Evolutionary conservation across 2,888 invertebrate genomes (phyloP).

Genomic region (Drosophila borborema): DNA sequence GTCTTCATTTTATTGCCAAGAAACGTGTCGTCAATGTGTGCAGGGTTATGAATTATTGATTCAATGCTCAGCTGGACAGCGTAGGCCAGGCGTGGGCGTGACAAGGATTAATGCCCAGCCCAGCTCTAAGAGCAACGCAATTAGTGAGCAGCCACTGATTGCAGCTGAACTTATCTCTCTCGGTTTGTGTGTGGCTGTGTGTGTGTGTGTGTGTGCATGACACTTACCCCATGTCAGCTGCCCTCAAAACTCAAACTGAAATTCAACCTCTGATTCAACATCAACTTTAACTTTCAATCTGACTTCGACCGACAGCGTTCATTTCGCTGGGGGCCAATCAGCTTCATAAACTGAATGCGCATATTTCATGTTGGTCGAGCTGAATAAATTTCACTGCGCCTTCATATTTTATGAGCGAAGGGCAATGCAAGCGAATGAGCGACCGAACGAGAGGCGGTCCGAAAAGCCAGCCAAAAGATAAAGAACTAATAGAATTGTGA

Average conservation of each 20-base stretch:
- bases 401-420: slow-evolving; percentile 68
- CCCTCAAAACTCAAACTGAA: background rate
- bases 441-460: background rate
- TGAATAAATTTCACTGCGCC: slow-evolving; percentile 52
- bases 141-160: slow-evolving; percentile 30
- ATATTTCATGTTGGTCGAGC: slow-evolving; percentile 59
- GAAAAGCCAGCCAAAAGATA: slow-evolving; percentile 5
- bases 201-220: slow-evolving; percentile 4
- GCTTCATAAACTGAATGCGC: slow-evolving; percentile 60
- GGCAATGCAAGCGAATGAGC: background rate
- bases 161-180: slow-evolving; percentile 21
- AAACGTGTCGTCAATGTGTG: slow-evolving; percentile 69
- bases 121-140: slow-evolving; percentile 9
- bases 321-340: slow-evolving; percentile 64
- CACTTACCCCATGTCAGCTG: background rate
- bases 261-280: slow-evolving; percentile 50
- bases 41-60: slow-evolving; percentile 78
- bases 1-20: slow-evolving; percentile 73
- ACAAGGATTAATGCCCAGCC: slow-evolving; percentile 4
- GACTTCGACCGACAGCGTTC: slow-evolving; percentile 8
- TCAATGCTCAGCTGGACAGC: slow-evolving; percentile 46
- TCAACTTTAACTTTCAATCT: slow-evolving; percentile 3
- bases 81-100: slow-evolving; percentile 38
- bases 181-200: slow-evolving; percentile 1
- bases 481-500: slow-evolving; percentile 22